Percentiles rank a stretch among this genome's conserved stretches.
These are phyloP conservation scores for Smutsia gigantea DNA, from an alignment of 2,797 vertebrate genomes.

Conservation along the genomic window DNA sequence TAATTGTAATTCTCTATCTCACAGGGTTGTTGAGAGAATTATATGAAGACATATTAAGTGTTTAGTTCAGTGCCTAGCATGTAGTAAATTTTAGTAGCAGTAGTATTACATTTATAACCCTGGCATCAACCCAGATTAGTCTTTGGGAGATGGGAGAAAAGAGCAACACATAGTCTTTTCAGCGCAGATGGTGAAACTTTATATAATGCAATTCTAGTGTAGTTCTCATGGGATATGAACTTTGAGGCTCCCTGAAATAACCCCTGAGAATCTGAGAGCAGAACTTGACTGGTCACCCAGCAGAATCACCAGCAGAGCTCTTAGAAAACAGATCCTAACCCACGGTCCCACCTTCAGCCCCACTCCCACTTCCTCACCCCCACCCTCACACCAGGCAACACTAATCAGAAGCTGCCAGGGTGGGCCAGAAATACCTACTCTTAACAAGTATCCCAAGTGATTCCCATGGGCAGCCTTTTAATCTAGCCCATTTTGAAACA, in stretches of 20 bases:
- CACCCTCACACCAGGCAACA: not conserved
- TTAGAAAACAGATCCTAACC: not conserved
- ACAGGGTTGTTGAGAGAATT: not conserved
- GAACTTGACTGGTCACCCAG: not conserved
- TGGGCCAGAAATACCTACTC: not conserved
- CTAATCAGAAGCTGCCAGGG: not conserved
- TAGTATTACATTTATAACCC: not conserved
- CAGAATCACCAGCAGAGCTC: not conserved
- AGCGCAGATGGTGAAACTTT: not conserved
- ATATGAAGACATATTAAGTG: not conserved
- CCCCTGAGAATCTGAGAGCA: conserved; percentile 4
- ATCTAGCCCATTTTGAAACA: not conserved
- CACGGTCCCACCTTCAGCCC: not conserved
- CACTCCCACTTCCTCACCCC: no score
- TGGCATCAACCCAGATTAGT: not conserved
- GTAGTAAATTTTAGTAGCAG: not conserved
- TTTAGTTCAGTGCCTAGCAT: not conserved
- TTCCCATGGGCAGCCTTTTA: not conserved
- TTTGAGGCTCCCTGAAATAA: not conserved
- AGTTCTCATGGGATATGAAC: not conserved
- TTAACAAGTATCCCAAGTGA: not conserved
- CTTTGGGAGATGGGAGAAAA: not conserved
- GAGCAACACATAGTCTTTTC: not conserved
- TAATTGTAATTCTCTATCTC: not conserved
- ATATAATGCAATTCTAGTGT: not conserved